Percentiles rank a stretch among this genome's conserved stretches.
These are phyloP conservation scores for Yponomeuta malinellus DNA, from an alignment of 2,888 invertebrate species.

Conservation along the genomic window DNA sequence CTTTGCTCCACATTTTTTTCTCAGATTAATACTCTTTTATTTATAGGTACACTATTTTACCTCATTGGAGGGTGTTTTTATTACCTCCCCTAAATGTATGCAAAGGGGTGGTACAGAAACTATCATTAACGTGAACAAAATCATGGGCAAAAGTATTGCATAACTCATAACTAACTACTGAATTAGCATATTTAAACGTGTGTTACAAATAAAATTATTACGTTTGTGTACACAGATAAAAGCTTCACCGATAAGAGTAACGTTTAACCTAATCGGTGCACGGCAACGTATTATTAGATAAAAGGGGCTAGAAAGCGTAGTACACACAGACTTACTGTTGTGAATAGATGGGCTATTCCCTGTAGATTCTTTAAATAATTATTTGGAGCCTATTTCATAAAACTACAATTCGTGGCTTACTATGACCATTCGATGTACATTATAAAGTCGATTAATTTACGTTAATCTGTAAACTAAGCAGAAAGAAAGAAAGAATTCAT, in stretches of 20 bases:
- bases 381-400: no score
- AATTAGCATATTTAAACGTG: neutral
- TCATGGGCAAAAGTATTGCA: neutral
- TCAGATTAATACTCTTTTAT: no score
- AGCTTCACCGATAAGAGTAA: neutral
- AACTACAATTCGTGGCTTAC: no score
- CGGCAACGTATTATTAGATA: neutral
- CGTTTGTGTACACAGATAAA: neutral
- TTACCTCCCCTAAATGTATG: no score
- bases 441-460: no score
- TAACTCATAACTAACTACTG: neutral
- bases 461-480: no score
- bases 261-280: neutral
- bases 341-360: neutral
- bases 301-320: neutral
- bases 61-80: no score
- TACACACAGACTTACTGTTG: neutral
- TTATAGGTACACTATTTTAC: no score
- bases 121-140: neutral
- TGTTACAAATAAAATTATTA: neutral
- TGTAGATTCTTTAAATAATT: neutral
- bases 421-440: no score
- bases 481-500: no score
- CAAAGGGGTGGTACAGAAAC: neutral
- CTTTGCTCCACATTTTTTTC: no score